A percentile compares a stretch with the other conserved stretches of the same genome.
Conservation (phyloP, 1,140 invertebrate species). For the Eubasilissa regina region DNA sequence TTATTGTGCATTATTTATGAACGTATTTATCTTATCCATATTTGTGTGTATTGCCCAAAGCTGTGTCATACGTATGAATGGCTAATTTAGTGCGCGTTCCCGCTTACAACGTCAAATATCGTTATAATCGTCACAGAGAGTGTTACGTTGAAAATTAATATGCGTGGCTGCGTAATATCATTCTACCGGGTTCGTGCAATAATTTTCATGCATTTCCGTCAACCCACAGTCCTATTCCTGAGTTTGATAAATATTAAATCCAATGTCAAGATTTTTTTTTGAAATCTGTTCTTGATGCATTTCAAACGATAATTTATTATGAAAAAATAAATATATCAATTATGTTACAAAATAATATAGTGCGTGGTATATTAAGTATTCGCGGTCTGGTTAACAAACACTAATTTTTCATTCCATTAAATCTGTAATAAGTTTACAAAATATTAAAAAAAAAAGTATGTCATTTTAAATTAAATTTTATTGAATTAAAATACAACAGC, state of each 20-base stretch:
- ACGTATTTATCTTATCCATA: too few relatives aligned
- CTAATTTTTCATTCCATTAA: too few relatives aligned
- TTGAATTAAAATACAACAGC: too few relatives aligned
- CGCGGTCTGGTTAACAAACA: too few relatives aligned
- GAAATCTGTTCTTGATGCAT: not conserved
- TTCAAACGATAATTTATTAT: too few relatives aligned
- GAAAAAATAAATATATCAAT: too few relatives aligned
- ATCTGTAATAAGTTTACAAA: too few relatives aligned
- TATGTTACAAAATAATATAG: too few relatives aligned
- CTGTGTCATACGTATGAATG: not conserved
- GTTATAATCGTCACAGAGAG: constrained; percentile 35
- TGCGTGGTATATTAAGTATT: too few relatives aligned
- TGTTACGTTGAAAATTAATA: constrained; percentile 26
- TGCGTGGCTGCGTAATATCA: constrained; percentile 23
- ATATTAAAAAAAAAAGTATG: too few relatives aligned
- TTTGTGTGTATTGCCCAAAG: not conserved
- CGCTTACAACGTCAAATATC: constrained; percentile 16
- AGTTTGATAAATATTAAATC: not conserved
- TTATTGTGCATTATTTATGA: too few relatives aligned
- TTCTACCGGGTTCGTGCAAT: constrained; percentile 23
- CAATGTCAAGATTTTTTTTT: not conserved
- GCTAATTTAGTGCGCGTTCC: not conserved
- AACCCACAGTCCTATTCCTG: not conserved
- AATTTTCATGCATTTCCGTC: not conserved
- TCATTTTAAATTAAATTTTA: too few relatives aligned